Evolutionary conservation across 1,140 invertebrate genomes (phyloP).

Genomic region (Bombus pyrosoma): DNA sequence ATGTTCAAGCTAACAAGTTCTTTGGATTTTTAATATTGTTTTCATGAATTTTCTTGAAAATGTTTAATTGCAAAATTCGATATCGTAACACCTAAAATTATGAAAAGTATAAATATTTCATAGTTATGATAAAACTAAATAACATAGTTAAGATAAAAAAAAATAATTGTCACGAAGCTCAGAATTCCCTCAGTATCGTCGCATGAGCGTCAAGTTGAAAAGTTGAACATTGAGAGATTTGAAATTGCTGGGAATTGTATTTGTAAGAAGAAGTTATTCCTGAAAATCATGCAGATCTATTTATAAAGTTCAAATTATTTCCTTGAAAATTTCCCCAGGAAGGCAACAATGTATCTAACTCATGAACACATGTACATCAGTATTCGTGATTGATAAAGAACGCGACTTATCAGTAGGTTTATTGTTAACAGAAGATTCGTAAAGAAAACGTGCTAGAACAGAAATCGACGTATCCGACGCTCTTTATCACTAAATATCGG

Average conservation of each 20-base stretch:
- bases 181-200: too few species aligned
- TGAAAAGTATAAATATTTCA: too few species aligned
- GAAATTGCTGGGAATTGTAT: too few species aligned
- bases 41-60: background rate
- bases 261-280: background rate
- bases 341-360: background rate
- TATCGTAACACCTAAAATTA: too few species aligned
- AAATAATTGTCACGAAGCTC: too few species aligned
- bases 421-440: constrained; percentile 15
- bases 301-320: constrained; percentile 10
- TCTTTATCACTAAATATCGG: constrained; percentile 12
- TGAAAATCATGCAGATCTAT: background rate
- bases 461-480: background rate
- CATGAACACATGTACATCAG: background rate
- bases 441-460: constrained; percentile 1
- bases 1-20: background rate
- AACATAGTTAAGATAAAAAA: too few species aligned
- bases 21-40: background rate
- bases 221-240: too few species aligned
- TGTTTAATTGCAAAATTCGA: too few species aligned
- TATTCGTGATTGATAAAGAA: constrained; percentile 17
- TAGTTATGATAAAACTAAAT: too few species aligned
- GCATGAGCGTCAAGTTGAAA: too few species aligned
- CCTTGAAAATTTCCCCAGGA: background rate
- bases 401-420: constrained; percentile 1